Evolutionary conservation across 2,888 invertebrate genomes (phyloP), one percentile per base, ranked within the genome.

Genomic region (Celastrina argiolus): DNA sequence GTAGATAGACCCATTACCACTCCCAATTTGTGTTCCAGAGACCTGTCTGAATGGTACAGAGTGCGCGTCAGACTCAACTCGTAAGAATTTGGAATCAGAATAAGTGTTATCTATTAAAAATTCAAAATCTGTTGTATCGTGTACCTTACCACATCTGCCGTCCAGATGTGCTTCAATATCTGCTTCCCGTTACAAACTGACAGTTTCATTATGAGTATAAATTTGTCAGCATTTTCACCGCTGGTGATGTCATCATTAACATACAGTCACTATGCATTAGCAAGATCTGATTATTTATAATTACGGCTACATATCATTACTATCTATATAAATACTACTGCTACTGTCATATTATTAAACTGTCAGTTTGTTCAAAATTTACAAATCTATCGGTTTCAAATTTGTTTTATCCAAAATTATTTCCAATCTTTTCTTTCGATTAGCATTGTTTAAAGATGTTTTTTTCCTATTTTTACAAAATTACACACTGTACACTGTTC

Each of bases 51-150:
- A 92, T 94, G 94, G 93, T 96, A 94, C 94, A 94, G 94, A 94
- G 94, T 95, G 93, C 95, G 95, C 93, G 94, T 95, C 93, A 94
- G 95, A 94, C 93, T 95, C 89, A 95, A 94, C 92, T 94, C 95
- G 96, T 96, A 96, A 96, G 96, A 92, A 89, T 83, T 82, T 87
- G 82, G 81, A 87, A 85, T 85, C 80, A 87, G 83, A 87, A 85
- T 85, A 85, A 87, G 87, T 90, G 87, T 88, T 84, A 39, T 86
- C 83, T 87, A 80, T 84, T 85, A 84, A 81, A 81, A 84, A 78
- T 87, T 86, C 85, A 79, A 83, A 74, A 87, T 86, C 81, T 90
- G 84, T 90, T 88, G 90, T 90, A 79, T 76, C 85, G 89, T 90
- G 89, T 86, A 86, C 85, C 88, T 90, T 85, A 83, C 80, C 83